Conservation (phyloP, 37 sponge, comb jelly and placozoan species). For the Spongilla lacustris region DNA sequence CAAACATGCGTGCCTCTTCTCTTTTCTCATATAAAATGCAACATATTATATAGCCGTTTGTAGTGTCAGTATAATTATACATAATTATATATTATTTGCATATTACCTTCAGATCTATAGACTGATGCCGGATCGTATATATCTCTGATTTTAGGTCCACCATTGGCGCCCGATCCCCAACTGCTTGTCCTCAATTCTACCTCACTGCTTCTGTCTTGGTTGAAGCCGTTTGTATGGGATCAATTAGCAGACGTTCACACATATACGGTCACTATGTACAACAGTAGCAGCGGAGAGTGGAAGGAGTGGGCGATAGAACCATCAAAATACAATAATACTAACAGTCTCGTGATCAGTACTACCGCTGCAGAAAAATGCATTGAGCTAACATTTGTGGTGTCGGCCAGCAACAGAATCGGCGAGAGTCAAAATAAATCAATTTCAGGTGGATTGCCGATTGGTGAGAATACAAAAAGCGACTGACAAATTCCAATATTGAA, state of each 20-base stretch:
- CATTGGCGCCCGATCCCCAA: background rate
- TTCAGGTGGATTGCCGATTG: background rate
- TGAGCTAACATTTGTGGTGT: background rate
- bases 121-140: too few relatives aligned
- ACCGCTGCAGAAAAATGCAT: background rate
- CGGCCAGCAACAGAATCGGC: background rate
- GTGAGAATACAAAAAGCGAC: background rate
- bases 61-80: too few relatives aligned
- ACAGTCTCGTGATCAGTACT: background rate
- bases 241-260: background rate
- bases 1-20: too few relatives aligned
- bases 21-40: too few relatives aligned
- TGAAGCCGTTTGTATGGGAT: background rate
- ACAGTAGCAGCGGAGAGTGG: background rate
- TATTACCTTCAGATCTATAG: too few relatives aligned
- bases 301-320: background rate
- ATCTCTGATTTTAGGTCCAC: background rate
- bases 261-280: background rate
- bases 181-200: background rate
- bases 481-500: too few relatives aligned
- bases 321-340: background rate
- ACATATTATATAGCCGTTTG: too few relatives aligned
- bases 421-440: background rate
- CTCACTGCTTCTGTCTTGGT: background rate
- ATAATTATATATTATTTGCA: too few relatives aligned